Evolutionary conservation across 2,888 invertebrate species (phyloP).

Genomic region (Caenorhabditis plicata): DNA sequence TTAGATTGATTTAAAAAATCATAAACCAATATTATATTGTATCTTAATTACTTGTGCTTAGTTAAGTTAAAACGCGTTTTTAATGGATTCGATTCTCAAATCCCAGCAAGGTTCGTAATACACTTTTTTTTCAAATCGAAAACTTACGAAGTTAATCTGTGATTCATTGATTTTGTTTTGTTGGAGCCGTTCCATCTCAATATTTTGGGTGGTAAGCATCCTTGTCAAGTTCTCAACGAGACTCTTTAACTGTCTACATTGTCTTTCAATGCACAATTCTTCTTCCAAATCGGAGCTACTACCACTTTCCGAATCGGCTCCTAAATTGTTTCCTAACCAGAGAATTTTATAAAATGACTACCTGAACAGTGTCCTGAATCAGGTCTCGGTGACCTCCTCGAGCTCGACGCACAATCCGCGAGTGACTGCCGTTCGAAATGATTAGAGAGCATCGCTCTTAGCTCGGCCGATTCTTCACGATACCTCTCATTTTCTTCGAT

Average conservation of each 20-base stretch:
- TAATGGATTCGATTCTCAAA: too few relatives aligned
- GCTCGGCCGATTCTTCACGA: constrained; percentile 48
- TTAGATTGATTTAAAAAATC: too few relatives aligned
- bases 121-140: too few relatives aligned
- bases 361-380: constrained; percentile 52
- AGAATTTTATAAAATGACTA: too few relatives aligned
- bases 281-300: constrained; percentile 46
- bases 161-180: constrained; percentile 33
- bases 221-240: constrained; percentile 40
- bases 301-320: constrained; percentile 42
- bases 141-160: constrained; percentile 30
- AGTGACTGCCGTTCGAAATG: constrained; percentile 49
- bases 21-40: too few relatives aligned
- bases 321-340: constrained; percentile 50
- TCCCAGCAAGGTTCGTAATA: too few relatives aligned
- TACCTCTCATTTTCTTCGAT: constrained; percentile 51
- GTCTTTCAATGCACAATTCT: constrained; percentile 45
- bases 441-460: constrained; percentile 48
- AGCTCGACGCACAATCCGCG: constrained; percentile 20
- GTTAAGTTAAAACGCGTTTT: too few relatives aligned
- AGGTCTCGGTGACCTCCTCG: constrained; percentile 44
- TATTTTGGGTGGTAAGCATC: constrained; percentile 34
- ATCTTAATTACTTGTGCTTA: too few relatives aligned
- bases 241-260: constrained; percentile 43
- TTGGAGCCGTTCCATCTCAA: constrained; percentile 40